Evolutionary conservation across 2,797 vertebrate genomes (phyloP).

Genomic region (Carcharodon carcharias): DNA sequence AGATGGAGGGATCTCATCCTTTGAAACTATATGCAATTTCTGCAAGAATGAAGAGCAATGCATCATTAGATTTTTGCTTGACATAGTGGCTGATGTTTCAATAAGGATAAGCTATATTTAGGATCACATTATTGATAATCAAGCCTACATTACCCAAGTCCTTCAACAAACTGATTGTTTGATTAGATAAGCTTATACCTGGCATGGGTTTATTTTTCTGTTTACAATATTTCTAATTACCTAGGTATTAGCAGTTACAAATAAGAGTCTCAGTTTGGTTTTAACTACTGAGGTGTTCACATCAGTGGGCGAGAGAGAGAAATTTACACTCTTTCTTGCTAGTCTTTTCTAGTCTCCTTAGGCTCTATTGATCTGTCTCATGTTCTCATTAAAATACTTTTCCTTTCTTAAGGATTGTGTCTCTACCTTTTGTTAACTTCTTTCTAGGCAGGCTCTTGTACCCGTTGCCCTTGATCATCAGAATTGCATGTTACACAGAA

Average conservation of each 20-base stretch:
- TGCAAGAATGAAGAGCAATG: neutral
- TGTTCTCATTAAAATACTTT: neutral
- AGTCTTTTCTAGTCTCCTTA: neutral
- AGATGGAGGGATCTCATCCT: slow-evolving; percentile 13
- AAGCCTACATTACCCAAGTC: neutral
- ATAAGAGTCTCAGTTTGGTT: neutral
- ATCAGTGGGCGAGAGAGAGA: neutral
- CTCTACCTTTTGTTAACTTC: neutral
- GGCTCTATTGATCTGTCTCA: neutral
- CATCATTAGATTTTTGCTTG: slow-evolving; percentile 4
- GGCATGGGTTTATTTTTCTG: neutral
- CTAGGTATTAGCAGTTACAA: neutral
- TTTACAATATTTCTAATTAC: neutral
- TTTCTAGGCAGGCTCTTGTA: neutral
- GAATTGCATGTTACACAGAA: neutral
- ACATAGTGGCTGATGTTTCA: neutral
- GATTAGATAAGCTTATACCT: neutral
- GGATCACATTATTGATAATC: neutral
- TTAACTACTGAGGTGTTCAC: neutral
- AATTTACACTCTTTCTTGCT: neutral
- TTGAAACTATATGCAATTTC: slow-evolving; percentile 12
- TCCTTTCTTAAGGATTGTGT: neutral
- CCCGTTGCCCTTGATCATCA: neutral
- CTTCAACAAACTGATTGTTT: neutral
- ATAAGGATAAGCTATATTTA: neutral